A percentile compares a stretch with the other conserved stretches of the same genome.
Evolutionary conservation across 2,797 vertebrate species (phyloP).

Genomic region (Sebastiscus albofasciatus): DNA sequence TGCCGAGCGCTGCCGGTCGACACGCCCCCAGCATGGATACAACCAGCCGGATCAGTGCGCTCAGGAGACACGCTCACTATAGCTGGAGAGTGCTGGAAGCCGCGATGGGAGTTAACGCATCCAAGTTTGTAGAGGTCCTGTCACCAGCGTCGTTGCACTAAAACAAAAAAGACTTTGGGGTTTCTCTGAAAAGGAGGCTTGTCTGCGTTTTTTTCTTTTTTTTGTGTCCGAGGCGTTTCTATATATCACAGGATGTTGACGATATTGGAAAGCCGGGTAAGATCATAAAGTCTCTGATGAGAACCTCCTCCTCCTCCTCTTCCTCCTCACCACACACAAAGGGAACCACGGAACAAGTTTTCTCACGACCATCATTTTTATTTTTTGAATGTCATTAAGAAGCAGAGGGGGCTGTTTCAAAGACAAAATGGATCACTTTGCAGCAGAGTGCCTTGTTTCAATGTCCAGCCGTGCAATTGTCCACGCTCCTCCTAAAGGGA

Average conservation of each 20-base stretch:
- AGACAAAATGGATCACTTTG: constrained; percentile 96
- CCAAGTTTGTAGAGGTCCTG: constrained; percentile 77
- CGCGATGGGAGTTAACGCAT: constrained; percentile 84
- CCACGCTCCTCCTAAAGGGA: constrained; percentile 88
- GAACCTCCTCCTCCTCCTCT: constrained; percentile 70
- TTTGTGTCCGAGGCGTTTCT: constrained; percentile 69
- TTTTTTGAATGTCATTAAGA: constrained; percentile 79
- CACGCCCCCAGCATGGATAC: constrained; percentile 91
- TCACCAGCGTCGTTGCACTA: constrained; percentile 64
- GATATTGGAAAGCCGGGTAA: constrained; percentile 83
- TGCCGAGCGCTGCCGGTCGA: constrained; percentile 83
- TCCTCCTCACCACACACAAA: constrained; percentile 75
- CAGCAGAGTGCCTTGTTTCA: constrained; percentile 99
- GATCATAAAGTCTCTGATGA: constrained; percentile 83
- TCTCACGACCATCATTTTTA: constrained; percentile 56
- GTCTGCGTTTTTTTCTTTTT: constrained; percentile 39
- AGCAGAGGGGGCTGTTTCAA: constrained; percentile 74
- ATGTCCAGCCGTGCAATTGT: constrained; percentile 97
- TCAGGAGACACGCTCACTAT: constrained; percentile 83
- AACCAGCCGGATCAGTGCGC: constrained; percentile 81
- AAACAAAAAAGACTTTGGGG: constrained; percentile 54
- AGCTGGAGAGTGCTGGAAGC: constrained; percentile 78
- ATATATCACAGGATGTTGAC: constrained; percentile 80
- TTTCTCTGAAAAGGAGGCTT: constrained; percentile 26
- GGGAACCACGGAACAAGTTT: constrained; percentile 80